Base-by-base conservation (phyloP, 2,113 vertebrate species). In the Epinephelus lanceolatus region DNA sequence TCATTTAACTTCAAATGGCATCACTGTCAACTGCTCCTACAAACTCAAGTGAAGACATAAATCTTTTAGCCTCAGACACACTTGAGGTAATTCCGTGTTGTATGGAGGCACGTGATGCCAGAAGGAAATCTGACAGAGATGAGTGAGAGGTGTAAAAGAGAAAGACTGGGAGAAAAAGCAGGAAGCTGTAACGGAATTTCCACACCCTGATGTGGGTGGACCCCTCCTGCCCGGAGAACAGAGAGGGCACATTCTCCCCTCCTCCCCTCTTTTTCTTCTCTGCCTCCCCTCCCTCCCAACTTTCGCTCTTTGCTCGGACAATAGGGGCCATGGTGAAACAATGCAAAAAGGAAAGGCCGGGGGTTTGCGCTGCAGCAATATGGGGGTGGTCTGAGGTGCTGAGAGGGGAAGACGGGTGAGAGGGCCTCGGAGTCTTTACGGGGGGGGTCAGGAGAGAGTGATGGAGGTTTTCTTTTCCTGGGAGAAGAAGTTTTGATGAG, bases 181-280 rank as follows among this genome's bases (percentile, higher is more conserved):
- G 90, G 90, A 94, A 94, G 72, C 90, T 76, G 68, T 49, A 56
- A 56, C 10, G 74, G 90, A 91, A 89, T 88, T 87, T 89, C 93
- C 89, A 92, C 86, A 92, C 90, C 81, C 89, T 87, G 80, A 86
- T 83, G 89, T 91, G 90, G 87, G 91, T 84, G 81, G 87, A 85
- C 40, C 9, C 81, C 40, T 71, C 77, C 70, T 69, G 52, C 76
- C 70, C 61, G 27, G 56, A 86, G 72, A 88, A 81, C 79, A 86
- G 86, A 85, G 80, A 84, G 81, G 84, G 73, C 81, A 86, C 75
- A 85, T 81, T 89, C 71, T 75, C 81, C 76, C 66, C 70, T 70
- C 59, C 70, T 45, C 62, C 55, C 49, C 23, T 71, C 55, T 72
- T 72, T 81, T 74, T 76, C 69, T 61, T 67, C 59, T 49, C 56